Evolutionary conservation across 2,113 vertebrate species (phyloP).

Genomic region (Daphoenositta chrysoptera): DNA sequence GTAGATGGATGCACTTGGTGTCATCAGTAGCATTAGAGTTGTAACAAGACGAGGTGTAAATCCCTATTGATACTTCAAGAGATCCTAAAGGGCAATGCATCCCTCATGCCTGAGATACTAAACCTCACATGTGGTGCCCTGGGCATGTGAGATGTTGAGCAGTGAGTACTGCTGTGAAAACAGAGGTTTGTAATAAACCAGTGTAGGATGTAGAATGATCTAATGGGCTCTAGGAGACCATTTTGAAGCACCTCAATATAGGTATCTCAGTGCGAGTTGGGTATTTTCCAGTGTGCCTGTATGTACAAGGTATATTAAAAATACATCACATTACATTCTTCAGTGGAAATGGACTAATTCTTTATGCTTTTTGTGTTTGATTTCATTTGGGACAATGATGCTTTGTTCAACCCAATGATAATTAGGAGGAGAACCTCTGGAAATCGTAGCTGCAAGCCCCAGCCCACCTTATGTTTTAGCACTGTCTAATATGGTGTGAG

Average conservation of each 20-base stretch:
- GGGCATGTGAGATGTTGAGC: background rate
- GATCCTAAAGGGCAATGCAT: background rate
- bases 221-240: background rate
- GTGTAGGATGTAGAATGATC: background rate
- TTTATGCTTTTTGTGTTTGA: background rate
- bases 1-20: background rate
- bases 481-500: background rate
- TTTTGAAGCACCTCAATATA: background rate
- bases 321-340: background rate
- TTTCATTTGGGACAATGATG: background rate
- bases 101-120: background rate
- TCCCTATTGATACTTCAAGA: background rate
- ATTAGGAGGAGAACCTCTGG: background rate
- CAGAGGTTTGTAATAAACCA: background rate
- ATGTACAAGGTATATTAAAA: background rate
- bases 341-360: background rate
- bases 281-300: background rate
- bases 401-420: background rate
- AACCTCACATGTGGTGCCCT: background rate
- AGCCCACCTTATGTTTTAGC: background rate
- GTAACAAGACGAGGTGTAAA: background rate
- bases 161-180: background rate
- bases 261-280: background rate
- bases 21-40: background rate
- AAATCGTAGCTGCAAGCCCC: accelerated